phyloP scores from a whole-genome alignment of 1,140 invertebrate genomes.

The Stegodyphus dumicola region DNA sequence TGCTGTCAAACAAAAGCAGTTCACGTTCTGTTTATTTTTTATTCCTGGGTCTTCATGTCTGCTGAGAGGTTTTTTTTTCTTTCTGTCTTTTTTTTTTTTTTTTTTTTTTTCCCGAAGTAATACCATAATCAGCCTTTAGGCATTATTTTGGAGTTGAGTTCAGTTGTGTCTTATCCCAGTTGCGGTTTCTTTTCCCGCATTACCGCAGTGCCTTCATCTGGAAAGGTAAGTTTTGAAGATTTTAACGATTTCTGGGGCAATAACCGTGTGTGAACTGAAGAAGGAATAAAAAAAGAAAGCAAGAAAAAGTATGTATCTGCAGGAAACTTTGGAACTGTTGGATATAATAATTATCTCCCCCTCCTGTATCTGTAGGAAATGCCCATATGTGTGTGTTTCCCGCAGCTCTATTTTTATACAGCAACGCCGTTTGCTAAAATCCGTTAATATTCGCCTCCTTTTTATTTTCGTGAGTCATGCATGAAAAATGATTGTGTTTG shows the following conservation, averaged over 20 bases:
- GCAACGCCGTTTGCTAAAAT: slow-evolving; percentile 30
- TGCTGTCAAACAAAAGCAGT: neutral
- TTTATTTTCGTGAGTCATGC: neutral
- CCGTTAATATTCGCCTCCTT: slow-evolving; percentile 2
- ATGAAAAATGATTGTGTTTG: no score
- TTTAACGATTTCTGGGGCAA: slow-evolving; percentile 48
- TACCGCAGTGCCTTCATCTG: slow-evolving; percentile 4
- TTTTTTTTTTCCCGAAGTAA: neutral
- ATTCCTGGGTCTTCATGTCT: neutral
- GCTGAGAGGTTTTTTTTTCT: neutral
- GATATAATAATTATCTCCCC: no score
- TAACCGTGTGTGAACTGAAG: slow-evolving; percentile 56
- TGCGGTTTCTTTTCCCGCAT: neutral
- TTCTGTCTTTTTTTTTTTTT: no score
- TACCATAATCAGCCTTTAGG: neutral
- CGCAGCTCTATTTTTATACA: slow-evolving; percentile 28
- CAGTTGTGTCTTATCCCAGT: neutral
- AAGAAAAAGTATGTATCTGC: slow-evolving; percentile 13
- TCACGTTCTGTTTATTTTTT: slow-evolving; percentile 45
- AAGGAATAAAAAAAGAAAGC: neutral
- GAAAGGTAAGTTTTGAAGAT: slow-evolving; percentile 23
- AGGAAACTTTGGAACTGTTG: slow-evolving; percentile 26
- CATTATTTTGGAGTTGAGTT: neutral
- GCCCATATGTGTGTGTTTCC: slow-evolving; percentile 13
- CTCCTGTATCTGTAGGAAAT: neutral